phyloP scores from a whole-genome alignment of 1,140 invertebrate species.

The Triops longicaudatus region DNA sequence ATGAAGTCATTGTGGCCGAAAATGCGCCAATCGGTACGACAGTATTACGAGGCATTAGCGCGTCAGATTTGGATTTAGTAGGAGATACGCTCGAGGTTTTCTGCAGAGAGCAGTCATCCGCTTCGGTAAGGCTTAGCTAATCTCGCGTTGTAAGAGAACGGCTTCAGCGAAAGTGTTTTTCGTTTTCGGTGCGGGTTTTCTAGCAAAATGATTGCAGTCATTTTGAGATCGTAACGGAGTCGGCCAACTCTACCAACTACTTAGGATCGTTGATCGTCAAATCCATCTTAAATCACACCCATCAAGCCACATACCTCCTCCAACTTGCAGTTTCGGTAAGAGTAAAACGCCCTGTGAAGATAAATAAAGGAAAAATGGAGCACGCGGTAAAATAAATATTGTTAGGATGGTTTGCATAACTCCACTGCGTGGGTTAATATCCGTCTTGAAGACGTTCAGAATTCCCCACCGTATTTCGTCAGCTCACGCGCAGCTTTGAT shows the following conservation, averaged over 20 bases:
- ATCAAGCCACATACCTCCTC: not conserved
- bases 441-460: slow-evolving; percentile 56
- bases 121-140: not conserved
- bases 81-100: slow-evolving; percentile 69
- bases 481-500: slow-evolving; percentile 70
- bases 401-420: slow-evolving; percentile 65
- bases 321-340: not conserved
- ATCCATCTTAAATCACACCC: not conserved
- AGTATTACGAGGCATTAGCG: slow-evolving; percentile 60
- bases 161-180: not conserved
- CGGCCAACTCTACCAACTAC: not conserved
- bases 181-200: not conserved
- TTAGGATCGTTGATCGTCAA: not conserved
- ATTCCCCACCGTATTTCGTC: slow-evolving; percentile 31
- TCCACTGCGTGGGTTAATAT: slow-evolving; percentile 63
- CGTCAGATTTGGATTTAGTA: slow-evolving; percentile 66
- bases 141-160: not conserved
- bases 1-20: slow-evolving; percentile 67
- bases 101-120: slow-evolving; percentile 45
- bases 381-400: slow-evolving; percentile 24
- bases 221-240: not conserved
- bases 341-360: not conserved
- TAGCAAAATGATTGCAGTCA: not conserved
- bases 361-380: slow-evolving; percentile 17
- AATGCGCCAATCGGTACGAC: slow-evolving; percentile 62